phyloP scores from a whole-genome alignment of 2,797 vertebrate genomes.

The Atherinosoma microstoma region DNA sequence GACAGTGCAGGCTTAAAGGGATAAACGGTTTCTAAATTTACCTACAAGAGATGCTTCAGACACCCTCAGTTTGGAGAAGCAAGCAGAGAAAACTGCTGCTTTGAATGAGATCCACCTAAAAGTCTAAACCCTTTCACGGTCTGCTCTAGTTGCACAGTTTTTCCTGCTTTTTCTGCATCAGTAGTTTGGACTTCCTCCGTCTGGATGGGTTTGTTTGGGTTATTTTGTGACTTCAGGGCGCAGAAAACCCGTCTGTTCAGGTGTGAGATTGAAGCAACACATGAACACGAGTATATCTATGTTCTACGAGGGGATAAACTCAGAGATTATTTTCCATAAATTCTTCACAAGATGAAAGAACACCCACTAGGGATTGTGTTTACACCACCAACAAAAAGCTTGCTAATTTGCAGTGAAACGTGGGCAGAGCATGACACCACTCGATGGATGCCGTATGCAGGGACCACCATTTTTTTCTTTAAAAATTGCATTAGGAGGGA shows the following conservation, averaged over 20 bases:
- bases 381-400: neutral
- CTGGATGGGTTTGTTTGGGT: conserved; percentile 7
- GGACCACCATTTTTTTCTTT: too few relatives aligned
- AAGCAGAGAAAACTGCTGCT: conserved; percentile 13
- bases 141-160: neutral
- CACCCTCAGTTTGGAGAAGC: conserved; percentile 4
- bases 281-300: neutral
- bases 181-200: neutral
- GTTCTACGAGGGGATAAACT: too few relatives aligned
- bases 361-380: neutral
- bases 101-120: conserved; percentile 15
- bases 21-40: conserved; percentile 36
- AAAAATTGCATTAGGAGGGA: conserved; percentile 7
- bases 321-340: neutral
- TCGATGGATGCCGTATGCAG: neutral
- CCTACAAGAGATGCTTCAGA: conserved; percentile 6
- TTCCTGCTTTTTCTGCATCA: neutral
- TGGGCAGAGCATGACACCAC: neutral
- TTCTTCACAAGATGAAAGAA: neutral
- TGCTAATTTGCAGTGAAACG: neutral
- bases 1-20: conserved; percentile 20
- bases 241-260: conserved; percentile 1
- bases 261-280: neutral
- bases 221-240: neutral
- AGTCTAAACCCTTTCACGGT: conserved; percentile 2